A percentile compares a stretch with the other conserved stretches of the same genome.
Evolutionary conservation across 2,113 vertebrate genomes (phyloP).

Genomic region (Daubentonia madagascariensis): DNA sequence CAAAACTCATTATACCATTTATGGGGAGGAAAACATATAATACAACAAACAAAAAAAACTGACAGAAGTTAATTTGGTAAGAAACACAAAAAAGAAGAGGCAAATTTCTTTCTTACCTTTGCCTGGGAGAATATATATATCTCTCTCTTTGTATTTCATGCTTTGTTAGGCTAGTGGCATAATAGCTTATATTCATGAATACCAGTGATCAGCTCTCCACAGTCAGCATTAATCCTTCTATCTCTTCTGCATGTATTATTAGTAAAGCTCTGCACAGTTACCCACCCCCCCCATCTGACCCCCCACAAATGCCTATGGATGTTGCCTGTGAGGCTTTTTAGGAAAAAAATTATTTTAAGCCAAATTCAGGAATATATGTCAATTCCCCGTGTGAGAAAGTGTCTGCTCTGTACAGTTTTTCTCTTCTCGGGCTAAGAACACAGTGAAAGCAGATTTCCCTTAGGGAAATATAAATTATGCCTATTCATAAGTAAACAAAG

Average conservation of each 20-base stretch:
- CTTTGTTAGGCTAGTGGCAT: neutral
- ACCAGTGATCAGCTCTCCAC: neutral
- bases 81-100: neutral
- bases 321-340: neutral
- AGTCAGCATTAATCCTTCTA: neutral
- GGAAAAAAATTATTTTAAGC: conserved; percentile 31
- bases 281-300: too few species aligned
- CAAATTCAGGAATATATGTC: neutral
- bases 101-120: neutral
- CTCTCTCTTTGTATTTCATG: neutral
- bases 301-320: neutral
- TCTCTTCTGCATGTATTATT: neutral
- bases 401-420: neutral
- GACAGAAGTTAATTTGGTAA: neutral
- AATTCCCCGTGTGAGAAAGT: neutral
- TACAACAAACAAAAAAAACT: conserved; percentile 1
- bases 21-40: neutral
- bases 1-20: neutral
- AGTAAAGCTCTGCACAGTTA: neutral
- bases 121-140: neutral
- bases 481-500: neutral
- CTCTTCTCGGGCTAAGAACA: neutral
- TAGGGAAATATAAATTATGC: neutral
- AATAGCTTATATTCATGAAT: neutral
- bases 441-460: neutral